These are phyloP conservation scores for Amphilophus citrinellus DNA, from an alignment of 2,113 vertebrate species.

Conservation along the genomic window DNA sequence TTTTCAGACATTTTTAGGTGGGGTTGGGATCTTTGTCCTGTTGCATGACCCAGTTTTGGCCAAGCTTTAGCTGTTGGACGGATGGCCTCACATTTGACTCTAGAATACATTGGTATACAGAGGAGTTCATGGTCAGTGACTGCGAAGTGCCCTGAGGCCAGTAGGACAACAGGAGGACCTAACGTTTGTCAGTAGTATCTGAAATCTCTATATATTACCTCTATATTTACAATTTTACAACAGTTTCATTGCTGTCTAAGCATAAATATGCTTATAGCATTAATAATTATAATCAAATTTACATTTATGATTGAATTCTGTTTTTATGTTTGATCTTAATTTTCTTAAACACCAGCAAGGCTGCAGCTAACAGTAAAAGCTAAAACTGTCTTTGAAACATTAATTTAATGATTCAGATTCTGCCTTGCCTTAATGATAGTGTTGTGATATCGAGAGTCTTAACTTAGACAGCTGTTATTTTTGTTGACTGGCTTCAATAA, in stretches of 20 bases:
- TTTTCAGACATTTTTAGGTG: neutral
- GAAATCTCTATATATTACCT: too few relatives aligned
- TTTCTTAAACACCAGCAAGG: neutral
- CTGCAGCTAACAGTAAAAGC: neutral
- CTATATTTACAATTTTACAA: too few relatives aligned
- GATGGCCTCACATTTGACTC: too few relatives aligned
- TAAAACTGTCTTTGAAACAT: neutral
- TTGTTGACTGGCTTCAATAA: too few relatives aligned
- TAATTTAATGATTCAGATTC: neutral
- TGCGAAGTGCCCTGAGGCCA: neutral
- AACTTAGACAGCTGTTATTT: neutral
- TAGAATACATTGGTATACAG: too few relatives aligned
- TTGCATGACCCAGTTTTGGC: neutral
- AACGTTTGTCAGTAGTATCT: too few relatives aligned
- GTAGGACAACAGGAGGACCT: too few relatives aligned
- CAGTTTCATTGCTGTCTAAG: too few relatives aligned
- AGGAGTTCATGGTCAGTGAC: neutral
- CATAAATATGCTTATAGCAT: too few relatives aligned
- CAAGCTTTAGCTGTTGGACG: neutral
- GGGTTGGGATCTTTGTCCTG: neutral
- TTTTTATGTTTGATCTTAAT: neutral
- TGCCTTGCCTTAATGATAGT: neutral
- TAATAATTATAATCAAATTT: too few relatives aligned
- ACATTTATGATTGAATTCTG: neutral
- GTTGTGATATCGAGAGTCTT: neutral